phyloP scores from a whole-genome alignment of 53 echinoderm and acorn worm species.

The Holothuria leucospilota region DNA sequence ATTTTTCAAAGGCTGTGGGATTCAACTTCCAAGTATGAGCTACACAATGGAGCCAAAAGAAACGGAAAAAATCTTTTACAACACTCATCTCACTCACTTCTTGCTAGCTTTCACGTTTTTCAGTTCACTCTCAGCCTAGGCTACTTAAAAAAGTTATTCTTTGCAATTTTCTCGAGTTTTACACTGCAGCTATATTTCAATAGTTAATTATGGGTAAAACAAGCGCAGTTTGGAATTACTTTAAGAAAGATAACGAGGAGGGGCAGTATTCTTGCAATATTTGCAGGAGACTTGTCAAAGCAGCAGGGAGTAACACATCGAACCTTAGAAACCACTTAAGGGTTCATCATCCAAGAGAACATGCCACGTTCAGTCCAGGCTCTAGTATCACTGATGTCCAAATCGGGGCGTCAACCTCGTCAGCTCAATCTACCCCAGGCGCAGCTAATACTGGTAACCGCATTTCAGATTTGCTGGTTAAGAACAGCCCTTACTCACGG shows the following conservation, averaged over 20 bases:
- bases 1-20: too few relatives aligned
- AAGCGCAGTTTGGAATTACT: constrained; percentile 30
- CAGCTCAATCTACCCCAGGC: neutral
- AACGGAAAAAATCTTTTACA: too few relatives aligned
- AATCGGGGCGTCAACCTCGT: neutral
- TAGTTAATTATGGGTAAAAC: neutral
- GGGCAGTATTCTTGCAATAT: neutral
- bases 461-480: neutral
- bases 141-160: too few relatives aligned
- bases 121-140: too few relatives aligned
- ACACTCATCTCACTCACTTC: too few relatives aligned
- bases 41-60: too few relatives aligned
- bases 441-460: too few relatives aligned
- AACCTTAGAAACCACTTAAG: neutral
- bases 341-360: neutral
- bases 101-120: too few relatives aligned
- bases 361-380: neutral
- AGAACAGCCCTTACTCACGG: neutral
- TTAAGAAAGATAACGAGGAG: neutral
- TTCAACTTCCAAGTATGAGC: too few relatives aligned
- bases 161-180: too few relatives aligned
- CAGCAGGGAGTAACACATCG: neutral
- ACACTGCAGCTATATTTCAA: too few relatives aligned
- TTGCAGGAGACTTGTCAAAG: neutral
- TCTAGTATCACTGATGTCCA: too few relatives aligned